A percentile compares a stretch with the other conserved stretches of the same genome.
Conservation (phyloP, 2,888 invertebrate species). For the Lagria hirta region DNA sequence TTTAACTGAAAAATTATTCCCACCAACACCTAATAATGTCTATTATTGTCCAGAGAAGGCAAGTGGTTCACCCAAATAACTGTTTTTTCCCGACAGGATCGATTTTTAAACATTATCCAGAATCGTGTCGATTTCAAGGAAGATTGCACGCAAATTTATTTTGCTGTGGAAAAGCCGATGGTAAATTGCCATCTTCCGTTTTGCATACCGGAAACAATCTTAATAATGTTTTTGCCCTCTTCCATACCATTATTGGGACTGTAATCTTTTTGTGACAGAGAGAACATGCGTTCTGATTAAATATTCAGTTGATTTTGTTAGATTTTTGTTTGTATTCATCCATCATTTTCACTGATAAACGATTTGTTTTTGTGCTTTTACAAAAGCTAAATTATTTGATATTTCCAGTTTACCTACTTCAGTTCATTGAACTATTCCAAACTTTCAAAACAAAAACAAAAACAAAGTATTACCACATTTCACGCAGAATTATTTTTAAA, state of each 20-base stretch:
- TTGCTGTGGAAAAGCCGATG: conserved; percentile 21
- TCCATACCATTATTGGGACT: conserved; percentile 5
- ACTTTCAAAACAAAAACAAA: too few species aligned
- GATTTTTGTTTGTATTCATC: conserved; percentile 8
- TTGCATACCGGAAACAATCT: conserved; percentile 19
- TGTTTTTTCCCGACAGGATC: conserved; percentile 15
- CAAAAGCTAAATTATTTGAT: conserved; percentile 4
- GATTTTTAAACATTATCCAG: conserved; percentile 22
- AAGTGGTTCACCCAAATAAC: conserved; percentile 13
- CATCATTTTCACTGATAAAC: conserved; percentile 1
- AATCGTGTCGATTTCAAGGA: conserved; percentile 23
- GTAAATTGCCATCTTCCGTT: conserved; percentile 24
- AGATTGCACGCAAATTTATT: conserved; percentile 25
- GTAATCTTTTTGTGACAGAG: conserved; percentile 6
- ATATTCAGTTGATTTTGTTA: conserved; percentile 7
- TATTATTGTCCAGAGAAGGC: conserved; percentile 13
- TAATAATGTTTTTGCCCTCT: conserved; percentile 18
- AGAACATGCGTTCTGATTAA: conserved; percentile 4
- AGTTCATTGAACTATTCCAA: too few species aligned
- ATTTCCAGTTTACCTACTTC: too few species aligned
- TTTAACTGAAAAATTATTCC: conserved; percentile 14
- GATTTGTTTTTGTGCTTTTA: conserved; percentile 7
- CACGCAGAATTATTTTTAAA: too few species aligned
- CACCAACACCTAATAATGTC: conserved; percentile 6
- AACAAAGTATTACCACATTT: too few species aligned